These are phyloP conservation scores for Caenorhabditis wallacei DNA, from an alignment of 2,888 invertebrate genomes.

Conservation along the genomic window DNA sequence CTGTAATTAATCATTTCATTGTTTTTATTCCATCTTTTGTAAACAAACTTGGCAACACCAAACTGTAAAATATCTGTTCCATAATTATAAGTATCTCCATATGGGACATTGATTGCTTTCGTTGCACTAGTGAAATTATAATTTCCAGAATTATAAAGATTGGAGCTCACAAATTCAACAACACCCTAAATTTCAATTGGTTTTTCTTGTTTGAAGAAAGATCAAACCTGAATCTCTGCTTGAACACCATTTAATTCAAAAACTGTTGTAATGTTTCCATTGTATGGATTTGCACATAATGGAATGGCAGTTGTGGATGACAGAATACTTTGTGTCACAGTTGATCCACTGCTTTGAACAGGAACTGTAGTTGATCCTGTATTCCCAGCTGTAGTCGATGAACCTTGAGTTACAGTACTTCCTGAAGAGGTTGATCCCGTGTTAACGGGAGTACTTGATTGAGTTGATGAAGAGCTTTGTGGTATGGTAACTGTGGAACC, in stretches of 20 bases:
- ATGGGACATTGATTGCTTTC: constrained; percentile 43
- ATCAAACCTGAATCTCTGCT: neutral
- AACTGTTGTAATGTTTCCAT: neutral
- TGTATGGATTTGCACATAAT: neutral
- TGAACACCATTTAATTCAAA: constrained; percentile 10
- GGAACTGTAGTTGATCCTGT: constrained; percentile 12
- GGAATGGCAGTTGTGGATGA: neutral
- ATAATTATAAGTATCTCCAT: constrained; percentile 20
- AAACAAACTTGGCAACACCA: constrained; percentile 30
- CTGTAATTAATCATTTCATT: constrained; percentile 2
- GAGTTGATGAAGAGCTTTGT: neutral
- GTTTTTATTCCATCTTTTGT: neutral
- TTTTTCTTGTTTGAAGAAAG: too few species aligned
- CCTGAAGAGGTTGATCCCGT: constrained; percentile 4
- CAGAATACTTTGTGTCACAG: neutral
- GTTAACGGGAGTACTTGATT: constrained; percentile 6
- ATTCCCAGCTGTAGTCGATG: neutral
- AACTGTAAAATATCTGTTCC: neutral
- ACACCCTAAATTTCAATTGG: constrained; percentile 7
- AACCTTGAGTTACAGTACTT: constrained; percentile 3
- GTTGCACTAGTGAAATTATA: constrained; percentile 37
- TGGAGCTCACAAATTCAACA: constrained; percentile 12
- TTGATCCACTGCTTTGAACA: constrained; percentile 11
- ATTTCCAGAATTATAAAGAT: constrained; percentile 27
- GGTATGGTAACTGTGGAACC: neutral